Percentiles rank a stretch among this genome's conserved stretches.
Conservation (phyloP, 1,140 invertebrate species). For the Diabrotica undecimpunctata region DNA sequence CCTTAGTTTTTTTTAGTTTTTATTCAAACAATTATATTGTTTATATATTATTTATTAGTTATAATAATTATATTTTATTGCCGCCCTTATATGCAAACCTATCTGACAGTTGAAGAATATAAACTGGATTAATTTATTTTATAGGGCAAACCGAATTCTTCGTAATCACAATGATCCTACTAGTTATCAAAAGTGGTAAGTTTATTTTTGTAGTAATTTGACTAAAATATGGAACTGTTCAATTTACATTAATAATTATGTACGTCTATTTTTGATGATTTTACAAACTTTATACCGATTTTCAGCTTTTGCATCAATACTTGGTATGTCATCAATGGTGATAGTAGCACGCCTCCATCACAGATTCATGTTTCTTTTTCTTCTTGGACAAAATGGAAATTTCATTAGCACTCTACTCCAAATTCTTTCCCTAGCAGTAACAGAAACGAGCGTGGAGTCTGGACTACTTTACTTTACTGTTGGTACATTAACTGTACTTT, state of each 20-base stretch:
- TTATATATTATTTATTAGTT: no score
- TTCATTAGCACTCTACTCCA: background rate
- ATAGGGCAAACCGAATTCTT: background rate
- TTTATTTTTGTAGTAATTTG: background rate
- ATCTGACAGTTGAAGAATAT: no score
- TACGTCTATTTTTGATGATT: no score
- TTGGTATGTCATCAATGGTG: slow-evolving; percentile 8
- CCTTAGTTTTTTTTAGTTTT: no score
- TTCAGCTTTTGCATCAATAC: background rate
- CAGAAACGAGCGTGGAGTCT: background rate
- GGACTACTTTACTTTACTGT: slow-evolving; percentile 4
- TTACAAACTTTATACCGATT: background rate
- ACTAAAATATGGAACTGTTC: no score
- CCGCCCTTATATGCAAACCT: no score
- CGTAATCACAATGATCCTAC: background rate
- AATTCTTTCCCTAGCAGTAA: slow-evolving; percentile 6
- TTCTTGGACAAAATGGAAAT: slow-evolving; percentile 8
- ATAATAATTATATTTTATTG: no score
- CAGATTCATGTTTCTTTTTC: slow-evolving; percentile 6
- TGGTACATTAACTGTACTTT: background rate
- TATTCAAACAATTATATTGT: no score
- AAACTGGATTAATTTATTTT: background rate
- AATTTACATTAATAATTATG: no score
- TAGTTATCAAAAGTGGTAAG: background rate
- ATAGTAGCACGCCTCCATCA: background rate